Evolutionary conservation across 2,888 invertebrate species (phyloP).

Genomic region (Mellilla xanthometata): DNA sequence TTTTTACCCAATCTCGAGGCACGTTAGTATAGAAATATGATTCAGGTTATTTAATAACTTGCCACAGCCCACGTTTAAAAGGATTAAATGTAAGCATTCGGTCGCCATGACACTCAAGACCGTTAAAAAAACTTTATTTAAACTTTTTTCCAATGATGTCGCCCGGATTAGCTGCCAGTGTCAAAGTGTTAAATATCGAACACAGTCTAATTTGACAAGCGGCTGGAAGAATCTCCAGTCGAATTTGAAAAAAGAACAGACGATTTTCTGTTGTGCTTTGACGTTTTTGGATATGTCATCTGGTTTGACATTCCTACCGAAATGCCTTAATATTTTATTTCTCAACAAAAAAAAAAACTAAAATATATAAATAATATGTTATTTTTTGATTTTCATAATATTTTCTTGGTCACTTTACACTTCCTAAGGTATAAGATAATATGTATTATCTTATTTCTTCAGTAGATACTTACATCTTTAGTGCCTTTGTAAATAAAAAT

Average conservation of each 20-base stretch:
- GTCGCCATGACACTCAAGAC: constrained; percentile 72
- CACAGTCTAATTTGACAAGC: constrained; percentile 79
- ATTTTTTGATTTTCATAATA: too few relatives aligned
- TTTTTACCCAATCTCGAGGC: constrained; percentile 48
- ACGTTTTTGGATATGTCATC: constrained; percentile 68
- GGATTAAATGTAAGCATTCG: constrained; percentile 60
- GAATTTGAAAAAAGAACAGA: constrained; percentile 54
- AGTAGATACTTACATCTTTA: not conserved
- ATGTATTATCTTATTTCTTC: not conserved
- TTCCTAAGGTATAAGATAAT: too few relatives aligned
- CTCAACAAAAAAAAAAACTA: constrained; percentile 56
- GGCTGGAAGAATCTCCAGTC: constrained; percentile 52
- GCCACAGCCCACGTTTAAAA: constrained; percentile 68
- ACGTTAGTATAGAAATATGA: constrained; percentile 61
- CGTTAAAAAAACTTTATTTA: constrained; percentile 41
- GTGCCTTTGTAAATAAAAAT: too few relatives aligned
- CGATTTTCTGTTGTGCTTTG: constrained; percentile 68
- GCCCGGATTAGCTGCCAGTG: constrained; percentile 79
- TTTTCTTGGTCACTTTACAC: not conserved
- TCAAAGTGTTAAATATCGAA: constrained; percentile 83
- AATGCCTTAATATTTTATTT: constrained; percentile 63
- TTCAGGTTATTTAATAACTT: constrained; percentile 57
- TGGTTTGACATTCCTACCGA: constrained; percentile 40
- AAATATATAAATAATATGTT: too few relatives aligned
- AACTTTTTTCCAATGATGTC: constrained; percentile 40